phyloP scores from a whole-genome alignment of 1,140 invertebrate species.

The Radopholus similis region DNA sequence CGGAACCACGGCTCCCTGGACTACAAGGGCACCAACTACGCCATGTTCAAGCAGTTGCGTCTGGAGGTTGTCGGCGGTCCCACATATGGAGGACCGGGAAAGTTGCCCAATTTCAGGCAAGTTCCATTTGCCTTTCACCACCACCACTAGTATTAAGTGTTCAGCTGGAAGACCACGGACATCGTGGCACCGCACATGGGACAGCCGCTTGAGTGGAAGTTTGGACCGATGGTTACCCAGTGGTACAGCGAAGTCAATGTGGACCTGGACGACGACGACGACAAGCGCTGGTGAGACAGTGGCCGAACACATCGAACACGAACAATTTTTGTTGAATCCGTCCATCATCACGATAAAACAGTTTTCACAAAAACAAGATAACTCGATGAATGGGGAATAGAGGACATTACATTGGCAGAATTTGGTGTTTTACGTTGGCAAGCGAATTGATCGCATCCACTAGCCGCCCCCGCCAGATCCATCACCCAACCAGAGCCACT shows the following conservation, averaged over 20 bases:
- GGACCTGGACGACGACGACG: no score
- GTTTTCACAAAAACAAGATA: no score
- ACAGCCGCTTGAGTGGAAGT: slow-evolving; percentile 74
- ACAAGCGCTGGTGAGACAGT: no score
- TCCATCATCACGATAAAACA: no score
- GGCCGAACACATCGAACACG: no score
- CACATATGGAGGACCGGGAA: slow-evolving; percentile 60
- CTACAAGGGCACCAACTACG: slow-evolving; percentile 65
- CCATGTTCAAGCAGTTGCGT: slow-evolving; percentile 62
- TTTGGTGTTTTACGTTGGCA: no score
- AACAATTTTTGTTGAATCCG: no score
- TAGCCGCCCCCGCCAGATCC: no score
- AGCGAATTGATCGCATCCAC: no score
- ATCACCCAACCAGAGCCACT: no score
- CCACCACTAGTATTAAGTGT: slow-evolving; percentile 63
- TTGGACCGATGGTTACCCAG: slow-evolving; percentile 65
- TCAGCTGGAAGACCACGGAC: slow-evolving; percentile 71
- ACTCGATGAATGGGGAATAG: no score
- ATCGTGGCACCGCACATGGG: slow-evolving; percentile 69
- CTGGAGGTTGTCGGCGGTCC: slow-evolving; percentile 67
- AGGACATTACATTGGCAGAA: no score
- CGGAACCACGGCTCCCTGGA: slow-evolving; percentile 70
- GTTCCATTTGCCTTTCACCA: not conserved
- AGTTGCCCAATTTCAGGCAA: slow-evolving; percentile 38
- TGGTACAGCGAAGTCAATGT: slow-evolving; percentile 61